A percentile compares a stretch with the other conserved stretches of the same genome.
Evolutionary conservation across 1,140 invertebrate genomes (phyloP).

Genomic region (Galleria mellonella): DNA sequence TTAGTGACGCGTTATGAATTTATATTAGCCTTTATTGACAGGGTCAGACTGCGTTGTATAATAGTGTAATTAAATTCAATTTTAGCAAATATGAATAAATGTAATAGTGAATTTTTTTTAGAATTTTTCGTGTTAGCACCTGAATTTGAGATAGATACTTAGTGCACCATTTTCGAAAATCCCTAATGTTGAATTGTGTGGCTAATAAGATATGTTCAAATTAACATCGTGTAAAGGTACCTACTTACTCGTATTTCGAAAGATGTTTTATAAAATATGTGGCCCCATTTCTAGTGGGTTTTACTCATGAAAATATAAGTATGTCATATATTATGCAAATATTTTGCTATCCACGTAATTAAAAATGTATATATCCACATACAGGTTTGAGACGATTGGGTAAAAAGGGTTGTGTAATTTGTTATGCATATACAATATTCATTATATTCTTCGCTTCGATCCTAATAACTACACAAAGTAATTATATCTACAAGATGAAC

Average conservation of each 20-base stretch:
- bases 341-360: constrained; percentile 42
- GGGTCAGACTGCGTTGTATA: constrained; percentile 64
- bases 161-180: constrained; percentile 56
- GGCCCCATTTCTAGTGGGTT: no score
- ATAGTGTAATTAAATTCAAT: constrained; percentile 64
- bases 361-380: constrained; percentile 28
- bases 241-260: constrained; percentile 1
- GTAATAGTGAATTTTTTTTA: constrained; percentile 56
- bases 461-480: constrained; percentile 21
- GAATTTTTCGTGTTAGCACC: constrained; percentile 58
- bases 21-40: constrained; percentile 68
- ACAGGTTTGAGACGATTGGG: constrained; percentile 53
- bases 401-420: constrained; percentile 67
- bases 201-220: constrained; percentile 18
- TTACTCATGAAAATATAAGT: no score
- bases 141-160: constrained; percentile 56
- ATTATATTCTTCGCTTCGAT: constrained; percentile 45
- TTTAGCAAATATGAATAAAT: constrained; percentile 65
- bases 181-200: constrained; percentile 38
- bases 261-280: neutral
- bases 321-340: constrained; percentile 8
- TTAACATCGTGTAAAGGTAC: neutral
- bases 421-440: constrained; percentile 60
- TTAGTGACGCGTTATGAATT: constrained; percentile 26
- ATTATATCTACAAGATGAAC: constrained; percentile 16